Evolutionary conservation across 1,140 invertebrate species (phyloP), one percentile per base, ranked within the genome.

Genomic region (Tetramorium parvispinum): DNA sequence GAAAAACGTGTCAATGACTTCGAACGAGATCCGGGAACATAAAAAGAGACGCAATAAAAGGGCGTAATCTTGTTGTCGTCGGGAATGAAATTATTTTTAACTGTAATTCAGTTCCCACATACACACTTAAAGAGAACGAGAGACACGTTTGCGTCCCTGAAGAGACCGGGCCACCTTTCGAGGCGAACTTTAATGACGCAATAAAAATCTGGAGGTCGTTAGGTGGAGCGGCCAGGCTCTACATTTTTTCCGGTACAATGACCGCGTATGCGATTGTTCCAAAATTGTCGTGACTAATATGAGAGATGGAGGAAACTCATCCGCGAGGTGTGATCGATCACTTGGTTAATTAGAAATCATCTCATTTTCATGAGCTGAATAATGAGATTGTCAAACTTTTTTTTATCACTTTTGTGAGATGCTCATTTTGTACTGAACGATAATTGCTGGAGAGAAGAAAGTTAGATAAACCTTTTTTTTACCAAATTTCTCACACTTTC

Each of bases 201-300:
- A 92, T 93, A 93, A 93, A 93, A 93, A 93, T 92, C 88, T 90
- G 90, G 89, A 90, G 91, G 90, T 93, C 92, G 91, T 93, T 91
- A 91, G 91, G 90, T 93, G 89, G 90, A 90, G 71, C 65, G 46
- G 66, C 51, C 27, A 10, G 61, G 91, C 85, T 90, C 90, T 92
- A 85, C 78, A 90, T 92, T 93, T 91, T 91, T 92, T 92, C 91
- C 89, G 89, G 91, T 91, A 88, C 88, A 87, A 89, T 89, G 92
- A 90, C 92, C 91, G 88, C 75, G 32, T 11, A 21, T n/a, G 86
- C 87, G 88, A 93, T 91, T 92, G 88, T 89, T 90, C 59, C 89
- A 78, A 70, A 87, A 90, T 89, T 79, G 61, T 83, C 59, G 85
- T 65, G 77, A 76, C 86, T 27, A 73, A 37, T 82, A 75, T 49